Evolutionary conservation across 2,113 vertebrate genomes (phyloP).

Genomic region (Laticauda laticaudata): DNA sequence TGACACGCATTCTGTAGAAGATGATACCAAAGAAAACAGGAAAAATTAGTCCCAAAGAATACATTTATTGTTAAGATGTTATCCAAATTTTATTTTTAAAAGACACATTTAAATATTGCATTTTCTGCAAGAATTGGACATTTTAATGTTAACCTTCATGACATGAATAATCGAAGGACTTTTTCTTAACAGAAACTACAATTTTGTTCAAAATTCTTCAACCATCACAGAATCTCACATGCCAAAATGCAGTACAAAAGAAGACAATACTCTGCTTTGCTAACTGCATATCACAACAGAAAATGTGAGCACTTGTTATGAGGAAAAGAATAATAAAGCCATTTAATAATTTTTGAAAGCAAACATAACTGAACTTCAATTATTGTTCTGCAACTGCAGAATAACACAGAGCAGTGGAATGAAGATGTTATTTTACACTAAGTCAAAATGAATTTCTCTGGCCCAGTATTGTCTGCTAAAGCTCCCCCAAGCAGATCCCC

Average conservation of each 20-base stretch:
- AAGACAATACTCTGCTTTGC: background rate
- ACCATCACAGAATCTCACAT: background rate
- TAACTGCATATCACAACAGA: background rate
- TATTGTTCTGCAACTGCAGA: background rate
- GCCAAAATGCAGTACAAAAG: background rate
- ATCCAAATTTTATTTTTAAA: background rate
- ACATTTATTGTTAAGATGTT: background rate
- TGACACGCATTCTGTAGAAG: constrained; percentile 79
- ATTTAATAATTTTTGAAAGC: background rate
- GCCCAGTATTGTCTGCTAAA: background rate
- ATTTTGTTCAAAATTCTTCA: background rate
- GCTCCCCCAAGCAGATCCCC: background rate
- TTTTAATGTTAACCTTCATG: background rate
- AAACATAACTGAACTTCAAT: background rate
- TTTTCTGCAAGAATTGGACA: background rate
- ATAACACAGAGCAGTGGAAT: background rate
- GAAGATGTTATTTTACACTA: background rate
- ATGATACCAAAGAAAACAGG: background rate
- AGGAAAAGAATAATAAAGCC: background rate
- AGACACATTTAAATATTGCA: background rate
- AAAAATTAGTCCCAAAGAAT: background rate
- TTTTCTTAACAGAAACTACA: background rate
- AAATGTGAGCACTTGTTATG: background rate
- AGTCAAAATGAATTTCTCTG: background rate
- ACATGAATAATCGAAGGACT: background rate